A percentile compares a stretch with the other conserved stretches of the same genome.
phyloP scores from a whole-genome alignment of 2,797 vertebrate species.

The Dicrostonyx torquatus region DNA sequence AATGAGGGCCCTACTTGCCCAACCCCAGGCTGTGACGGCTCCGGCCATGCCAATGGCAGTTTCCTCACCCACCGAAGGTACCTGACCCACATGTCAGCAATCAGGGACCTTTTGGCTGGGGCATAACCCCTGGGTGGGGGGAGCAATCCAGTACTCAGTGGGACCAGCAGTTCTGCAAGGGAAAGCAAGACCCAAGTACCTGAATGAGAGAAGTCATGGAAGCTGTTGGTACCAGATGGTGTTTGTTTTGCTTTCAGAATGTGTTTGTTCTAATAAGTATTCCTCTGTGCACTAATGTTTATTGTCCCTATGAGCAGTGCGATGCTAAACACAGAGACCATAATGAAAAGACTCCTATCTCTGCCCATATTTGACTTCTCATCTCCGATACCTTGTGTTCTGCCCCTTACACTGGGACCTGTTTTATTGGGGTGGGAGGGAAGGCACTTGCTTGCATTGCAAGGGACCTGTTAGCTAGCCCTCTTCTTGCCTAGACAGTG shows the following conservation, averaged over 20 bases:
- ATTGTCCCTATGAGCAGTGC: neutral
- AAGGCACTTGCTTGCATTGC: neutral
- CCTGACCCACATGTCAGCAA: neutral
- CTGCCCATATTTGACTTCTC: neutral
- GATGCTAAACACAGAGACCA: neutral
- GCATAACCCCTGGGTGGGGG: neutral
- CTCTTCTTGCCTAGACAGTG: neutral
- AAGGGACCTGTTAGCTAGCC: neutral
- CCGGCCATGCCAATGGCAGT: slow-evolving; percentile 97
- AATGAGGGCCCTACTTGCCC: slow-evolving; percentile 96
- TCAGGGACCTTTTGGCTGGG: neutral
- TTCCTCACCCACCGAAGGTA: slow-evolving; percentile 99
- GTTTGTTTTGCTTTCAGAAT: neutral
- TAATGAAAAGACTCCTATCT: neutral
- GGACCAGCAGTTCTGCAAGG: neutral
- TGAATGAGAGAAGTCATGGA: neutral
- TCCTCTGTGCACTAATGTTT: neutral
- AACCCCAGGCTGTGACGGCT: slow-evolving; percentile 96
- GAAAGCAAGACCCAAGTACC: neutral
- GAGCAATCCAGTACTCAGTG: neutral
- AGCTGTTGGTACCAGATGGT: neutral
- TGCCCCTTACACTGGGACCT: neutral
- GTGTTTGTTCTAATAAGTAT: neutral
- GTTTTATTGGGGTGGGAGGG: neutral
- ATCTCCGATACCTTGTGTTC: neutral